phyloP scores from a whole-genome alignment of 2,113 vertebrate genomes.

The Diphyllodes magnificus region DNA sequence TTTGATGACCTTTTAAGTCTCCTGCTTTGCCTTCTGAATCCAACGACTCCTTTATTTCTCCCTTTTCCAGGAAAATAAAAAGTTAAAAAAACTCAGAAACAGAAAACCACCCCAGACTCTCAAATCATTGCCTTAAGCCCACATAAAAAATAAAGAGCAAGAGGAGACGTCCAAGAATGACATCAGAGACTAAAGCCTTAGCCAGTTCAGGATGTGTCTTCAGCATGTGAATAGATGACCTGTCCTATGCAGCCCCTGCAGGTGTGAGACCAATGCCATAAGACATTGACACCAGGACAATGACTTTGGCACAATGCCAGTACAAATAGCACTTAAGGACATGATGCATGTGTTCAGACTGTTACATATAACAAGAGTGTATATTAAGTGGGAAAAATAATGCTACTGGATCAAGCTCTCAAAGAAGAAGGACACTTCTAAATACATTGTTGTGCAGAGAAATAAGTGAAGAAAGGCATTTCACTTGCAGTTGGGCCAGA shows the following conservation, averaged over 20 bases:
- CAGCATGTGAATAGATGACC: neutral
- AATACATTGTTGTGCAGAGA: neutral
- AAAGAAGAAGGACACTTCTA: neutral
- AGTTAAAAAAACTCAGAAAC: neutral
- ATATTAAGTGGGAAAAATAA: neutral
- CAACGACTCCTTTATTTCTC: neutral
- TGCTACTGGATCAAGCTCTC: neutral
- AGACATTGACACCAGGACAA: rapidly evolving
- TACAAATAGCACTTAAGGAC: neutral
- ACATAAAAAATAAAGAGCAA: neutral
- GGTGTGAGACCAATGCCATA: neutral
- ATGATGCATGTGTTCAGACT: neutral
- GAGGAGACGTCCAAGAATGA: neutral
- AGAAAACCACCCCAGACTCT: neutral
- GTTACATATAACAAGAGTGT: neutral
- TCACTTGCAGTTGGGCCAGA: neutral
- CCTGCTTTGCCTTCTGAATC: neutral
- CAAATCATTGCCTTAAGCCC: neutral
- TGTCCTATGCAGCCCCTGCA: neutral
- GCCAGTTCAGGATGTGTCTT: neutral
- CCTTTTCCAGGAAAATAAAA: neutral
- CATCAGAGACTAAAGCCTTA: neutral
- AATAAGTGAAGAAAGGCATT: neutral
- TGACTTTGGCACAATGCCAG: neutral
- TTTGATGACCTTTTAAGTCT: neutral